These are phyloP conservation scores for Macquaria ambigua DNA, from an alignment of 2,113 vertebrate genomes.

Conservation along the genomic window DNA sequence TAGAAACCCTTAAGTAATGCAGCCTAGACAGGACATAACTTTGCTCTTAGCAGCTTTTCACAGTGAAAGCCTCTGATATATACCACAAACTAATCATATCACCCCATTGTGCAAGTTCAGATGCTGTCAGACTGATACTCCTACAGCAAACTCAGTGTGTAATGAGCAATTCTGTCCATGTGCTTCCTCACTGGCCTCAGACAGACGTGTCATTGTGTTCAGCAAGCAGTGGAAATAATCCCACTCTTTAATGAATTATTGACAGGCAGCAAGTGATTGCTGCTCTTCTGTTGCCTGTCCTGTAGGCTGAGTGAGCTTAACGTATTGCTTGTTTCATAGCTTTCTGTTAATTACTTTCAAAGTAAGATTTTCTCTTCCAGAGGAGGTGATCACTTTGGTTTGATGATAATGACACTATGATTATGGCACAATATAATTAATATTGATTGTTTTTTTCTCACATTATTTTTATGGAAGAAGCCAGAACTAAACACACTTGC, in stretches of 20 bases:
- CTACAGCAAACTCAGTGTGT: slow-evolving; percentile 6
- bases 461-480: background rate
- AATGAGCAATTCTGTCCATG: slow-evolving; percentile 31
- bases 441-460: background rate
- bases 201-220: slow-evolving; percentile 29
- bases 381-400: background rate
- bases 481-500: background rate
- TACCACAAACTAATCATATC: slow-evolving; percentile 52
- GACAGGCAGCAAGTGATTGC: slow-evolving; percentile 12
- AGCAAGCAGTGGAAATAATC: slow-evolving; percentile 19
- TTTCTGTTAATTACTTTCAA: slow-evolving; percentile 4
- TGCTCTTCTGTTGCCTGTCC: background rate
- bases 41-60: slow-evolving; percentile 69
- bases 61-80: slow-evolving; percentile 41
- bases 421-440: background rate
- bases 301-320: background rate
- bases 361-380: slow-evolving; percentile 2
- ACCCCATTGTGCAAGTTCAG: slow-evolving; percentile 31
- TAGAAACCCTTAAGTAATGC: slow-evolving; percentile 42
- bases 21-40: slow-evolving; percentile 64
- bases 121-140: slow-evolving; percentile 34
- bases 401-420: background rate
- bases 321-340: slow-evolving; percentile 6
- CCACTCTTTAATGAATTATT: slow-evolving; percentile 24
- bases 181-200: background rate